Evolutionary conservation across 2,888 invertebrate species (phyloP).

Genomic region (Celastrina argiolus): DNA sequence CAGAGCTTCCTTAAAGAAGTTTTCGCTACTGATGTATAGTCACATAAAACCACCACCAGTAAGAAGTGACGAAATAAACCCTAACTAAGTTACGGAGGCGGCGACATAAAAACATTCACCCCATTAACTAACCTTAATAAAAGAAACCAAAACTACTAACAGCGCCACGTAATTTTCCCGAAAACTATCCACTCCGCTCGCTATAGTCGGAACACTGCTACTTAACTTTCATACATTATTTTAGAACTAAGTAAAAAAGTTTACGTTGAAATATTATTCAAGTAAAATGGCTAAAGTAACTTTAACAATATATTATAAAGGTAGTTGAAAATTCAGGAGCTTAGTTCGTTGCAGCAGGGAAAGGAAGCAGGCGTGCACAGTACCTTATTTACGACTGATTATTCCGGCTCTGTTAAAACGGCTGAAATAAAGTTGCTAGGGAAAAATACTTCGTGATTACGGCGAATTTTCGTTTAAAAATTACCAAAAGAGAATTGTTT

Average conservation of each 20-base stretch:
- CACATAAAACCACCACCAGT: neutral
- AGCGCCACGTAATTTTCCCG: neutral
- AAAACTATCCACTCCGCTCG: neutral
- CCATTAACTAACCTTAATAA: constrained; percentile 16
- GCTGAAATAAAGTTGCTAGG: constrained; percentile 43
- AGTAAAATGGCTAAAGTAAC: constrained; percentile 28
- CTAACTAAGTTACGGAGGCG: neutral
- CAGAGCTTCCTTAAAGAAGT: neutral
- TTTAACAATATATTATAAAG: constrained; percentile 35
- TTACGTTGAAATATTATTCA: constrained; percentile 22
- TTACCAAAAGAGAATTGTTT: neutral
- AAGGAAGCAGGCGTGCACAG: constrained; percentile 61
- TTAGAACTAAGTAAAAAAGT: constrained; percentile 20
- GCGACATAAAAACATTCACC: constrained; percentile 13
- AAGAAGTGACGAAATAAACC: constrained; percentile 6
- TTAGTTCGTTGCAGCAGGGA: constrained; percentile 49
- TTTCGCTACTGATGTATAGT: neutral
- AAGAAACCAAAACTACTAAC: constrained; percentile 12
- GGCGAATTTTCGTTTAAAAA: neutral
- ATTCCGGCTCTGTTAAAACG: constrained; percentile 58
- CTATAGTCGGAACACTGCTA: neutral
- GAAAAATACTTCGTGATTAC: neutral
- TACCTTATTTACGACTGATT: constrained; percentile 66
- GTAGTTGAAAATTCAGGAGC: constrained; percentile 46
- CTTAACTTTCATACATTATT: constrained; percentile 20